These are phyloP conservation scores for Aegypius monachus DNA, from an alignment of 2,113 vertebrate genomes.

Conservation along the genomic window DNA sequence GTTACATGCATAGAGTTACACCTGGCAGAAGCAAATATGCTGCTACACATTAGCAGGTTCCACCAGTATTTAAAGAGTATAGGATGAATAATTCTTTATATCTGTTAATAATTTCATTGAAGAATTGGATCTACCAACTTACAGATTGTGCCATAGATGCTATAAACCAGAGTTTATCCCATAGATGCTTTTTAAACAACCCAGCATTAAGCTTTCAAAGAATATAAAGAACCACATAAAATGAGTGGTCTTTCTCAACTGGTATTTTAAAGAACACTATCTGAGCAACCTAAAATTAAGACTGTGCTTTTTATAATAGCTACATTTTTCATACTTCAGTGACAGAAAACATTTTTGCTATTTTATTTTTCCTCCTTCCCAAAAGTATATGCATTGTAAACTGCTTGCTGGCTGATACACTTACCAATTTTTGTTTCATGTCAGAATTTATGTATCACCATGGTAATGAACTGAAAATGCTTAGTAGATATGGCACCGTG, in stretches of 20 bases:
- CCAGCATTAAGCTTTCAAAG: not conserved
- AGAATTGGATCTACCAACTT: not conserved
- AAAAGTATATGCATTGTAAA: not conserved
- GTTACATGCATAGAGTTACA: not conserved
- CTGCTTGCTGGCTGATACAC: not conserved
- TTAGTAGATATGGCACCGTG: not conserved
- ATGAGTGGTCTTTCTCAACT: not conserved
- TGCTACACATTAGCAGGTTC: not conserved
- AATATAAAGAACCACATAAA: not conserved
- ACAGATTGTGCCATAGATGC: not conserved
- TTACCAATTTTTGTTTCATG: not conserved
- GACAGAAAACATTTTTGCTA: not conserved
- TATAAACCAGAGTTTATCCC: not conserved
- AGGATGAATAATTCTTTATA: not conserved
- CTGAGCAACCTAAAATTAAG: conserved; percentile 3
- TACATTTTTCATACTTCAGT: not conserved
- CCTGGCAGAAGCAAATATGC: not conserved
- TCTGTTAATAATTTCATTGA: not conserved
- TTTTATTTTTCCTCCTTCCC: not conserved
- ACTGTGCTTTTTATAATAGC: not conserved
- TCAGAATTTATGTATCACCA: not conserved
- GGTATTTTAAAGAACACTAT: not conserved
- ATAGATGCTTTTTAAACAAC: not conserved
- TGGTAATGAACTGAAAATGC: not conserved
- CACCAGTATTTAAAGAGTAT: not conserved